These are phyloP conservation scores for Ridgeia piscesae DNA, from an alignment of 1,140 invertebrate species.

Conservation along the genomic window DNA sequence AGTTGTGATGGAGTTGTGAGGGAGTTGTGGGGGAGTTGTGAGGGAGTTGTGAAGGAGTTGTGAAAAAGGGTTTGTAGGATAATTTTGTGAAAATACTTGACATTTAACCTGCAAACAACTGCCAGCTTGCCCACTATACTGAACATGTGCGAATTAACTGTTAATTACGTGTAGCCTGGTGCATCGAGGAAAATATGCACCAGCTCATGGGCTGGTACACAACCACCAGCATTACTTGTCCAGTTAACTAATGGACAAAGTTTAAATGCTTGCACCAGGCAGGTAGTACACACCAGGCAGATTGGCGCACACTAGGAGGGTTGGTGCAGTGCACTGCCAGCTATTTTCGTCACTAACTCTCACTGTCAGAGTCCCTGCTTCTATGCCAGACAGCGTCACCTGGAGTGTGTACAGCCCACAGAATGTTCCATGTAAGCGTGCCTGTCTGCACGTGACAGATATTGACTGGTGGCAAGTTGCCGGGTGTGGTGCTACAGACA, in stretches of 20 bases:
- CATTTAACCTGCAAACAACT: background rate
- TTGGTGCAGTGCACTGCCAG: background rate
- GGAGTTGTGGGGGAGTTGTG: no score
- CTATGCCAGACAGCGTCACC: background rate
- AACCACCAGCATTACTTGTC: background rate
- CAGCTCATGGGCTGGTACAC: background rate
- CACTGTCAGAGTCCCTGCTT: background rate
- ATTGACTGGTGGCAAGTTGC: background rate
- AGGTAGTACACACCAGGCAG: background rate
- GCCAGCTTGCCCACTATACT: background rate
- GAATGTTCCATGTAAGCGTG: background rate
- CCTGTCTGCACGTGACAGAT: background rate
- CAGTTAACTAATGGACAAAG: background rate
- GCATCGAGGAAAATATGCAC: background rate
- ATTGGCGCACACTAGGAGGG: no score
- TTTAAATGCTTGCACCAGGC: background rate
- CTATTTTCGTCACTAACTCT: background rate
- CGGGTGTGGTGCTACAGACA: background rate
- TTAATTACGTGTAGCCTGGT: background rate
- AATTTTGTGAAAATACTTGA: background rate
- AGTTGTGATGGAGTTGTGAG: no score
- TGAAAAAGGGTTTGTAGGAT: background rate
- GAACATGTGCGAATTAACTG: background rate
- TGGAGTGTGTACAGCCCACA: background rate
- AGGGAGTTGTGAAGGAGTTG: no score